phyloP scores from a whole-genome alignment of 2,113 vertebrate genomes.

The Puntigrus tetrazona region DNA sequence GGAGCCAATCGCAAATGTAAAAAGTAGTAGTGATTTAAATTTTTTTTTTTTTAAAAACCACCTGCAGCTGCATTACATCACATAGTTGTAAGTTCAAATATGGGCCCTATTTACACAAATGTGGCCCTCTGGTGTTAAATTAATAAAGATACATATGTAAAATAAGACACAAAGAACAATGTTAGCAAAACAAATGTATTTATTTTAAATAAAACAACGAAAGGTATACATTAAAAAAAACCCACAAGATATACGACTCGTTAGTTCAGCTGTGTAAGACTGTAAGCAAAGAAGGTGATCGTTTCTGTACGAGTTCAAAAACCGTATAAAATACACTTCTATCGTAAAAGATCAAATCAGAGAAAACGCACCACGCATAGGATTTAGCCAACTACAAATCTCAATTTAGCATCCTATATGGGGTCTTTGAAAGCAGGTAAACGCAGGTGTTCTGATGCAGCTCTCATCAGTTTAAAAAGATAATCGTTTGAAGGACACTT shows the following conservation, averaged over 20 bases:
- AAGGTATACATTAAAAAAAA: neutral
- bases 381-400: neutral
- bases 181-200: slow-evolving; percentile 10
- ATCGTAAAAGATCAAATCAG: slow-evolving; percentile 4
- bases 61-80: neutral
- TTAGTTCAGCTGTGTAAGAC: neutral
- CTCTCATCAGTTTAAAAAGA: neutral
- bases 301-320: neutral
- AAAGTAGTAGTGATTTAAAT: neutral
- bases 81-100: neutral
- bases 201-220: neutral
- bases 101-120: neutral
- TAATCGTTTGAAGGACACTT: neutral
- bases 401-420: neutral
- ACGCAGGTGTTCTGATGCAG: neutral
- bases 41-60: neutral
- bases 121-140: neutral
- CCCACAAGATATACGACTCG: neutral
- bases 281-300: neutral
- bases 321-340: slow-evolving; percentile 9
- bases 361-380: neutral
- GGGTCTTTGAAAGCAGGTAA: neutral
- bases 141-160: neutral
- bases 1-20: neutral
- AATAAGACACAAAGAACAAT: neutral